These are phyloP conservation scores for Diacarnus erythraeanus DNA, from an alignment of 37 sponge, comb jelly and placozoan species.

Conservation along the genomic window DNA sequence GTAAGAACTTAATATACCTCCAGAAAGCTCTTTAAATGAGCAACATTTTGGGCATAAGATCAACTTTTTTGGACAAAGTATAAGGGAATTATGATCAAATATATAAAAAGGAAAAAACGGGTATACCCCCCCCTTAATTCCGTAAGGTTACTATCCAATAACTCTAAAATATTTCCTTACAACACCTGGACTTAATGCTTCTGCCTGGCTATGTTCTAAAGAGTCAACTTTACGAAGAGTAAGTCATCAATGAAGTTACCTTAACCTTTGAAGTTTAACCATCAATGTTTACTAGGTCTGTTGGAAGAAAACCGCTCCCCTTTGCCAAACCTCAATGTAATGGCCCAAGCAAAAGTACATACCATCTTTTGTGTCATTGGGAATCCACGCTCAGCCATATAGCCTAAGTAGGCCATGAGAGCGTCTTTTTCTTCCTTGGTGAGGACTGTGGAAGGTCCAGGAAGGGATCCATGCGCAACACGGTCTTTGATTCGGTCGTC, in stretches of 20 bases:
- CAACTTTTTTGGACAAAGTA: too few relatives aligned
- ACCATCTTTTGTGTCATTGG: background rate
- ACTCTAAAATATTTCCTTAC: background rate
- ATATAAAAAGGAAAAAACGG: too few relatives aligned
- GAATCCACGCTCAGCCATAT: slow-evolving; percentile 9
- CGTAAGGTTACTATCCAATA: background rate
- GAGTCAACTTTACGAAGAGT: background rate
- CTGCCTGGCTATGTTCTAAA: background rate
- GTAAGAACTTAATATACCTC: too few relatives aligned
- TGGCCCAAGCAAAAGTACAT: background rate
- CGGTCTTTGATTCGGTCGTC: background rate
- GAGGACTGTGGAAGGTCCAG: slow-evolving; percentile 12
- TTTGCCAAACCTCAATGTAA: background rate
- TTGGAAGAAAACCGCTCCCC: background rate
- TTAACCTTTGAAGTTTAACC: too few relatives aligned
- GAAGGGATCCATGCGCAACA: background rate
- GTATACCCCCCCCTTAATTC: background rate
- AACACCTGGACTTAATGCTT: background rate
- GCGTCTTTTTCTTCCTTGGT: background rate
- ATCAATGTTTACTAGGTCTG: slow-evolving; percentile 1
- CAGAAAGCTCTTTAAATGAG: too few relatives aligned
- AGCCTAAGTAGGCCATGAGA: background rate
- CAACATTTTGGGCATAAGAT: too few relatives aligned
- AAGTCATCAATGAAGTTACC: background rate
- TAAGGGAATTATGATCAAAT: too few relatives aligned